Evolutionary conservation across 2,888 invertebrate genomes (phyloP).

Genomic region (Drosophila tanythrix): DNA sequence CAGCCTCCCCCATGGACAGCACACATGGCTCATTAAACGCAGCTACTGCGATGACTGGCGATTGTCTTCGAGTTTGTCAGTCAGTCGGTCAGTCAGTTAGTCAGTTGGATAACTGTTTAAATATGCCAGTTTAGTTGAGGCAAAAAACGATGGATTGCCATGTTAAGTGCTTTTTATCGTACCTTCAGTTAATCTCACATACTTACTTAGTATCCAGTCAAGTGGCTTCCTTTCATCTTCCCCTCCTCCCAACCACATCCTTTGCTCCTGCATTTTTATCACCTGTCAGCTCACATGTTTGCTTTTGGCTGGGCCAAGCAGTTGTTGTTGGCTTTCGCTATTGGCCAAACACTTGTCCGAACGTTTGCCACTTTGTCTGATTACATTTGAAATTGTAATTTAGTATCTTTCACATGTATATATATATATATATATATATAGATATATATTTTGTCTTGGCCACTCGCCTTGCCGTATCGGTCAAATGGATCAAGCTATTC

Average conservation of each 20-base stretch:
- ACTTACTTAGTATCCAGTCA: slow-evolving; percentile 44
- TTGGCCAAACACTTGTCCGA: slow-evolving; percentile 53
- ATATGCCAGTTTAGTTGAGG: slow-evolving; percentile 58
- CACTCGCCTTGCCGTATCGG: slow-evolving; percentile 57
- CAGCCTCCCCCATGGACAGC: neutral
- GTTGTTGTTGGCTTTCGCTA: slow-evolving; percentile 21
- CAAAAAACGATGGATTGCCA: slow-evolving; percentile 77
- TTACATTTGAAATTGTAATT: slow-evolving; percentile 85
- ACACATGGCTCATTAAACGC: slow-evolving; percentile 63
- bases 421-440: neutral
- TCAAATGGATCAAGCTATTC: slow-evolving; percentile 77
- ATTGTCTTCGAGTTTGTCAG: slow-evolving; percentile 31
- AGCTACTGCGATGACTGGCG: slow-evolving; percentile 43
- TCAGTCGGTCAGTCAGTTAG: slow-evolving; percentile 12
- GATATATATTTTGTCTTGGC: slow-evolving; percentile 44
- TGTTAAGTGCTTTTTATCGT: slow-evolving; percentile 81
- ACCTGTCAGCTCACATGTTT: slow-evolving; percentile 75
- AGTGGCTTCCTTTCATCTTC: slow-evolving; percentile 8
- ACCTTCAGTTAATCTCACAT: slow-evolving; percentile 74
- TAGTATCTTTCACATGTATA: slow-evolving; percentile 43
- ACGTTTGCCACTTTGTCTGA: slow-evolving; percentile 82
- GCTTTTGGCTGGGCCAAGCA: slow-evolving; percentile 43
- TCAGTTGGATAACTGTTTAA: slow-evolving; percentile 52
- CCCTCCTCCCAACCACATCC: neutral
- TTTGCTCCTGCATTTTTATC: slow-evolving; percentile 70